Base-by-base conservation (phyloP, 2,888 invertebrate species). In the Sphaeridia pumilis region DNA sequence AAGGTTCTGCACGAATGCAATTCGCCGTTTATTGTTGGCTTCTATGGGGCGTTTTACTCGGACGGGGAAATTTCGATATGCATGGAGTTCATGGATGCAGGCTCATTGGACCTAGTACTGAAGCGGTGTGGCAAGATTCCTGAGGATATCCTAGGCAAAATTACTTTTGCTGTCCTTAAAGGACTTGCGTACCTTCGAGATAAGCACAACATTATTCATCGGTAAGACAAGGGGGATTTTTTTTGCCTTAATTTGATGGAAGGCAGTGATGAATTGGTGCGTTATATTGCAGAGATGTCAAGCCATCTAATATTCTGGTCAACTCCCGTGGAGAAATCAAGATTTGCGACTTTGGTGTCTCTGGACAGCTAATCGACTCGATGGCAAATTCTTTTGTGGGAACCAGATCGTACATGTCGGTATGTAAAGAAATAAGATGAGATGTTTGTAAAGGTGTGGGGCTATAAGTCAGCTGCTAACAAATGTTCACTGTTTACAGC, bases 71-170 rank as follows among this genome's bases (percentile, higher is more conserved):
- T 98, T 57, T 95, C 94, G 65, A 98, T 98, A 68, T 98, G 97
- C 69, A 98, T 98, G 98, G 98, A 98, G 71, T 99, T 97, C 67
- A 99, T 98, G 98, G 97, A 99, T 74, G 98, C 97, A 10, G 95
- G 98, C 0, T 98, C 97, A 0, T 74, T 98, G 54, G 98, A 98
- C 76, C 79, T 98, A 59, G 94, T 98, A 64, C 73, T 98, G 63
- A 95, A 95, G 72, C 90, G 93, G 71, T 94, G 93, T 66, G 93
- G 93, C 31, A 78, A 89, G 66, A 94, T 99, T 73, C 95, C 95
- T 49, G 98, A 99, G 72, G 83, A 86, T 55, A 89, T 95, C 70
- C 75, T 99, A 66, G 90, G 90, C 66, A 80, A 80, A 67, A 81
- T 84, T 57, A 80, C 80, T 43, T 75, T 76, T 50, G 79, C 82